Evolutionary conservation across 35 echinoderm and acorn worm genomes (phyloP).

Genomic region (Eucidaris tribuloides): DNA sequence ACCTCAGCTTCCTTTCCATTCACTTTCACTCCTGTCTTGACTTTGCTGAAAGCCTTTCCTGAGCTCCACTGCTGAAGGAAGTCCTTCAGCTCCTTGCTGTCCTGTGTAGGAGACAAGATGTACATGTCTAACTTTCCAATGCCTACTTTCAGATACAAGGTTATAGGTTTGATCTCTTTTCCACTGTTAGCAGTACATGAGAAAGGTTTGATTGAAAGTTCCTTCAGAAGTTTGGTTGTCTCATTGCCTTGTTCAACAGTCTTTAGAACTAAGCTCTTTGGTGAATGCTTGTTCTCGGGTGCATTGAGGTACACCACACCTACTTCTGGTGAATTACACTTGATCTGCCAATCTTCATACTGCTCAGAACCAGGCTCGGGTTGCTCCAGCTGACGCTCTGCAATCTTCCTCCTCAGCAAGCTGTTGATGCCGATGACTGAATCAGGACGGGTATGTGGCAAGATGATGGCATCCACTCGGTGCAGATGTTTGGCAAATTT

Average conservation of each 20-base stretch:
- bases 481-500: conserved; percentile 99
- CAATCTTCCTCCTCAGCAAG: conserved; percentile 81
- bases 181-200: conserved; percentile 61
- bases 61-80: conserved; percentile 83
- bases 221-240: conserved; percentile 75
- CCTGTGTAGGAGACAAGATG: conserved; percentile 85
- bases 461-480: conserved; percentile 87
- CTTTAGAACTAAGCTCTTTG: conserved; percentile 63
- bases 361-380: conserved; percentile 70
- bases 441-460: conserved; percentile 82
- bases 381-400: conserved; percentile 71
- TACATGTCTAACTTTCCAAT: conserved; percentile 97
- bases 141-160: conserved; percentile 95
- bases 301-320: conserved; percentile 95
- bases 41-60: conserved; percentile 79
- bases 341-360: conserved; percentile 89
- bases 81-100: conserved; percentile 97
- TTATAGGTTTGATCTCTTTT: conserved; percentile 89
- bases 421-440: conserved; percentile 89
- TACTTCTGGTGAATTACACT: conserved; percentile 93
- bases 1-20: conserved; percentile 92
- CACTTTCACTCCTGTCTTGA: conserved; percentile 92
- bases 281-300: conserved; percentile 69
- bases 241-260: conserved; percentile 58
- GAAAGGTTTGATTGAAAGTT: conserved; percentile 82